These are phyloP conservation scores for Scaptomyza reducta DNA, from an alignment of 2,888 invertebrate species.

Conservation along the genomic window DNA sequence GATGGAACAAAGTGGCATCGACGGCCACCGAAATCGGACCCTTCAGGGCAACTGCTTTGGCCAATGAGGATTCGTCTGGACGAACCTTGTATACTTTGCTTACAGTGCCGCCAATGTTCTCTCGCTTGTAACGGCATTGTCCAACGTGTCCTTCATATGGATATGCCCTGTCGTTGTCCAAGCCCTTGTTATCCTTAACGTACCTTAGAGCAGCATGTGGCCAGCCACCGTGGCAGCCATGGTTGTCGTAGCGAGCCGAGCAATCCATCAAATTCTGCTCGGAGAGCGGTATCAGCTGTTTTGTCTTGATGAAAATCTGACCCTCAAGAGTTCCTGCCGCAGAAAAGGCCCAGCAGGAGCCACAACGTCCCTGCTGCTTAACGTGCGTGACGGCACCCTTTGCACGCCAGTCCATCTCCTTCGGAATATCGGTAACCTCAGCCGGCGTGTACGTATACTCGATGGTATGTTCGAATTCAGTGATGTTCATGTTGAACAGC, in stretches of 20 bases:
- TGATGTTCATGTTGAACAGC: constrained; percentile 12
- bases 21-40: constrained; percentile 96
- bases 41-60: constrained; percentile 91
- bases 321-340: constrained; percentile 12
- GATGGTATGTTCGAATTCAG: background rate
- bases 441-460: constrained; percentile 7
- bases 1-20: constrained; percentile 95
- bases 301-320: constrained; percentile 2
- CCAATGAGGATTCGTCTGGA: constrained; percentile 85
- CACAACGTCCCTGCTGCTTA: constrained; percentile 13
- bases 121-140: constrained; percentile 89
- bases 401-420: constrained; percentile 24
- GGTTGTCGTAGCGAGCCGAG: constrained; percentile 91
- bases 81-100: constrained; percentile 94
- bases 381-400: constrained; percentile 24
- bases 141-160: constrained; percentile 95
- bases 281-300: constrained; percentile 8
- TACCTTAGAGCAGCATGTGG: constrained; percentile 93
- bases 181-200: constrained; percentile 91
- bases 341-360: constrained; percentile 27
- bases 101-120: constrained; percentile 88
- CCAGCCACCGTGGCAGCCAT: constrained; percentile 98
- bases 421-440: background rate
- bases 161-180: constrained; percentile 80
- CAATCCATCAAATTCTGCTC: constrained; percentile 32